Evolutionary conservation across 2,797 vertebrate genomes (phyloP).

Genomic region (Tachyglossus aculeatus): DNA sequence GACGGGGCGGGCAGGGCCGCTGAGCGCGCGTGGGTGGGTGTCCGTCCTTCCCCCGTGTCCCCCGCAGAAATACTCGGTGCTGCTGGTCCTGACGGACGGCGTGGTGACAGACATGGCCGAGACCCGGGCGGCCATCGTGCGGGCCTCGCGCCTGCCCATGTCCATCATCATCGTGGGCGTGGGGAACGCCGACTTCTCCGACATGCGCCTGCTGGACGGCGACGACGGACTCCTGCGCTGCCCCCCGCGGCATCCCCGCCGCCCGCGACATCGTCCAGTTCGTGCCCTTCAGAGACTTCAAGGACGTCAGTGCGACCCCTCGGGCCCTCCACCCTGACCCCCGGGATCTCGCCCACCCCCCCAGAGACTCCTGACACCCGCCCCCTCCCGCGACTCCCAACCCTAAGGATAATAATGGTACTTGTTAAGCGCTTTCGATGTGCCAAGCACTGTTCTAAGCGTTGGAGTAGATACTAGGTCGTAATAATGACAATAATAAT

Average conservation of each 20-base stretch:
- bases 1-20: not conserved
- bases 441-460: too few relatives aligned
- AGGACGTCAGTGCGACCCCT: conserved; percentile 69
- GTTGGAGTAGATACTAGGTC: too few relatives aligned
- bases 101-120: conserved; percentile 81
- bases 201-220: conserved; percentile 79
- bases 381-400: not conserved
- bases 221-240: conserved; percentile 76
- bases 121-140: conserved; percentile 76
- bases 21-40: too few relatives aligned
- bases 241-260: conserved; percentile 63
- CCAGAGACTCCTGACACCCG: not conserved
- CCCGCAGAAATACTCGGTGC: conserved; percentile 77
- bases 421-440: too few relatives aligned
- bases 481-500: too few relatives aligned
- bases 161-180: conserved; percentile 82
- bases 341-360: too few relatives aligned
- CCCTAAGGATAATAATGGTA: too few relatives aligned
- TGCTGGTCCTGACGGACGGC: conserved; percentile 79
- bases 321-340: too few relatives aligned
- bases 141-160: conserved; percentile 79
- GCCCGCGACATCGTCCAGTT: conserved; percentile 81
- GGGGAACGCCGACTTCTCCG: conserved; percentile 78
- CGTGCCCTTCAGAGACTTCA: conserved; percentile 80
- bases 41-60: not conserved